A percentile compares a stretch with the other conserved stretches of the same genome.
phyloP scores from a whole-genome alignment of 2,113 vertebrate genomes.

The Elephas maximus region DNA sequence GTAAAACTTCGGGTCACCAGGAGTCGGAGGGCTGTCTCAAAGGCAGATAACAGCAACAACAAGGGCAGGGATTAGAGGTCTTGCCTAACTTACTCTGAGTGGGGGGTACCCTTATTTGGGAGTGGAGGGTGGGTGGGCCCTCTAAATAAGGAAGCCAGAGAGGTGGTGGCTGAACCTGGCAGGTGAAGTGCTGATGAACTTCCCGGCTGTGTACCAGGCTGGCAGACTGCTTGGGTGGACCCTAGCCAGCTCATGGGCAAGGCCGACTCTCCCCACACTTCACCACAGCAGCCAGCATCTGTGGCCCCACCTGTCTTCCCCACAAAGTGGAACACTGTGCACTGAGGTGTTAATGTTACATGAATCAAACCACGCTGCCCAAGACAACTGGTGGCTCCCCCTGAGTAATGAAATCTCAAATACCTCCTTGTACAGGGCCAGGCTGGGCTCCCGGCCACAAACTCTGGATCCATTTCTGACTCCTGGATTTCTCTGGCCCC shows the following conservation, averaged over 20 bases:
- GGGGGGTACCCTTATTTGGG: neutral
- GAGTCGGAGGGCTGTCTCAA: neutral
- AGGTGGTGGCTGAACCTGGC: neutral
- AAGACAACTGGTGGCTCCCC: slow-evolving; percentile 81
- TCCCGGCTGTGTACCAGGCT: neutral
- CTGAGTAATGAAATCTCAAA: slow-evolving; percentile 71
- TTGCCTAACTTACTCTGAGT: neutral
- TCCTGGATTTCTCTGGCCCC: slow-evolving; percentile 38
- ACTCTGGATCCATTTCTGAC: slow-evolving; percentile 50
- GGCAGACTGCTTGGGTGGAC: neutral
- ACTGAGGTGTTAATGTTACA: slow-evolving; percentile 70
- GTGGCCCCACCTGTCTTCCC: slow-evolving; percentile 49
- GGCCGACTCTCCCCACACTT: neutral
- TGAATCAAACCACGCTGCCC: slow-evolving; percentile 75
- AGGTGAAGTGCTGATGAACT: neutral
- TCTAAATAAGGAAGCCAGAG: neutral
- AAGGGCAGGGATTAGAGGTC: neutral
- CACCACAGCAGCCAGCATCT: neutral
- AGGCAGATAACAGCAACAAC: neutral
- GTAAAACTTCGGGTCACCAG: neutral
- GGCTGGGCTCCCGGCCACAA: slow-evolving; percentile 65
- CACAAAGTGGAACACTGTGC: neutral
- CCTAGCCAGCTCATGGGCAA: neutral
- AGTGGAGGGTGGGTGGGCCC: neutral
- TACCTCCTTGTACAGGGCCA: slow-evolving; percentile 34